These are phyloP conservation scores for Lobophora halterata DNA, from an alignment of 2,888 invertebrate species.

Conservation along the genomic window DNA sequence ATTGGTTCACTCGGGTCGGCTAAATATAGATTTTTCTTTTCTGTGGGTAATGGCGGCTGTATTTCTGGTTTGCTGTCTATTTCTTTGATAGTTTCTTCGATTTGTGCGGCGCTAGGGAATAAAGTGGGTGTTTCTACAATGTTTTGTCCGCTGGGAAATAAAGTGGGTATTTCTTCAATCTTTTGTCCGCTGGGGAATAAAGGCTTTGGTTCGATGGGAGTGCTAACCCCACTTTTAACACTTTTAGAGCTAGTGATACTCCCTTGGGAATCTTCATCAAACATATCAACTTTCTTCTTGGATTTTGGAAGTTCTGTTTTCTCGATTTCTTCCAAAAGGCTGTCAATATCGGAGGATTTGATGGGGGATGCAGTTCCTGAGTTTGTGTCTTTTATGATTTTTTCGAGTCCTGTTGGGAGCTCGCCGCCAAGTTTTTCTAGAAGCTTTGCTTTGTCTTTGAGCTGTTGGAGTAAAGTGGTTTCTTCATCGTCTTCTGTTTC, in stretches of 20 bases:
- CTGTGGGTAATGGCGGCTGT: constrained; percentile 30
- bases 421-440: constrained; percentile 78
- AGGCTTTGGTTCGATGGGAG: constrained; percentile 40
- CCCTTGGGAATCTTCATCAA: constrained; percentile 38
- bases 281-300: constrained; percentile 48
- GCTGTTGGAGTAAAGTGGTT: constrained; percentile 49
- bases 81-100: constrained; percentile 41
- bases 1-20: constrained; percentile 46
- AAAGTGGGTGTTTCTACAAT: constrained; percentile 42
- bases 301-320: constrained; percentile 64
- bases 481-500: constrained; percentile 65
- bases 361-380: constrained; percentile 47
- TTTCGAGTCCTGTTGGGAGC: constrained; percentile 70
- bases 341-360: constrained; percentile 50
- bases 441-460: constrained; percentile 75
- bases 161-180: constrained; percentile 40
- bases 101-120: constrained; percentile 43
- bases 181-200: constrained; percentile 51
- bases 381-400: constrained; percentile 60
- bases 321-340: constrained; percentile 66
- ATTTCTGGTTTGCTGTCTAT: constrained; percentile 37
- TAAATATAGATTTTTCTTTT: constrained; percentile 68
- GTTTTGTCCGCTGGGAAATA: constrained; percentile 51
- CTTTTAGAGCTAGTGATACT: constrained; percentile 40
- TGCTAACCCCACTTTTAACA: constrained; percentile 41